Evolutionary conservation across 1,140 invertebrate species (phyloP).

Genomic region (Sitobion miscanthi): DNA sequence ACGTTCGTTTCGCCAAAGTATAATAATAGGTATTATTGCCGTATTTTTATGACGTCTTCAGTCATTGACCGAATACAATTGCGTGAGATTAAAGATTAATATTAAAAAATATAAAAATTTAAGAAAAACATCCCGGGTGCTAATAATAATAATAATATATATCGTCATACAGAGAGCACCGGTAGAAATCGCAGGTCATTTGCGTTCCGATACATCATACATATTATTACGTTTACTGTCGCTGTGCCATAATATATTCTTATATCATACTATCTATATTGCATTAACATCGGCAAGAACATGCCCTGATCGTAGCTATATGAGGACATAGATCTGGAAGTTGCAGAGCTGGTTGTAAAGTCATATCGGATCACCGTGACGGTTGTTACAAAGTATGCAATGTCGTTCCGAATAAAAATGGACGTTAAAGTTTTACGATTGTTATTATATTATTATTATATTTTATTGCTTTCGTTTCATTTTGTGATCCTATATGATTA

Average conservation of each 20-base stretch:
- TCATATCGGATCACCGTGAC: neutral
- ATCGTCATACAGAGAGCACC: neutral
- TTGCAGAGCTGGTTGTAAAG: neutral
- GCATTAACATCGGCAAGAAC: neutral
- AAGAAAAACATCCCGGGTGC: neutral
- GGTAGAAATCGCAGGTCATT: neutral
- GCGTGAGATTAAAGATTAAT: neutral
- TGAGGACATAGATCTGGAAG: neutral
- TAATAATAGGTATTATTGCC: neutral
- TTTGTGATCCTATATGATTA: neutral
- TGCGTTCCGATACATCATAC: neutral
- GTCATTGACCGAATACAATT: neutral
- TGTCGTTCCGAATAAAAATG: conserved; percentile 5
- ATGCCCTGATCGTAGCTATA: neutral
- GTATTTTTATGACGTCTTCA: neutral
- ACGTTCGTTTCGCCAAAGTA: neutral
- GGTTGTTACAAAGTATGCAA: neutral
- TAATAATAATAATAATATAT: neutral
- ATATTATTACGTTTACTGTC: neutral
- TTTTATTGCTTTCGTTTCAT: neutral
- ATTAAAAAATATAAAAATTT: neutral
- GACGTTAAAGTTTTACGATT: neutral
- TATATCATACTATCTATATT: neutral
- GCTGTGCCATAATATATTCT: neutral
- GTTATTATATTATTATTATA: conserved; percentile 3